phyloP scores from a whole-genome alignment of 2,113 vertebrate species.

The Lepidothrix coronata region DNA sequence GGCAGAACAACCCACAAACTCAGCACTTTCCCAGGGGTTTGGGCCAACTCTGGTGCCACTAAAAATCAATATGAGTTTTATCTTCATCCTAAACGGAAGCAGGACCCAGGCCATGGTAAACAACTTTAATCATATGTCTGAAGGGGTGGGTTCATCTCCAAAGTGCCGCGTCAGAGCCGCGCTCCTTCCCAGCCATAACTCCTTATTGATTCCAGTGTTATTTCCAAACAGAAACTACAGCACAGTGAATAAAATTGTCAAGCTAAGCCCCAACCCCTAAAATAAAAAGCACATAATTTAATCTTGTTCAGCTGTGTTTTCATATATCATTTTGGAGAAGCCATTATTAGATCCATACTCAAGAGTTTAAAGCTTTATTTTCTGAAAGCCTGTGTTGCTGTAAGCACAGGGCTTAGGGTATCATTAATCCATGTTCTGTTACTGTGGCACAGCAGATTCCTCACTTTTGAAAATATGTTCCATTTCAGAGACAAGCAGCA shows the following conservation, averaged over 20 bases:
- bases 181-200: not conserved
- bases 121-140: not conserved
- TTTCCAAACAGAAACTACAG: not conserved
- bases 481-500: not conserved
- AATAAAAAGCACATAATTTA: not conserved
- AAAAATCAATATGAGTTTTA: not conserved
- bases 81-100: not conserved
- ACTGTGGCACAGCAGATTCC: not conserved
- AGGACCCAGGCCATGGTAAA: not conserved
- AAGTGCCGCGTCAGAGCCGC: not conserved
- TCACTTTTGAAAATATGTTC: not conserved
- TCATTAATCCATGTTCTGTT: slow-evolving; percentile 8
- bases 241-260: not conserved
- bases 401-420: not conserved
- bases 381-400: not conserved
- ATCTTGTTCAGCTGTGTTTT: slow-evolving; percentile 19
- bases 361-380: not conserved
- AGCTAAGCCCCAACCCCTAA: not conserved
- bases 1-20: not conserved
- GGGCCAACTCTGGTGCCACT: not conserved
- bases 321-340: not conserved
- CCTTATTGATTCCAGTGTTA: not conserved
- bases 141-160: not conserved
- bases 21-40: not conserved
- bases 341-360: not conserved